Base-by-base conservation (phyloP, 2,888 invertebrate genomes). In the Mesoligia furuncula region DNA sequence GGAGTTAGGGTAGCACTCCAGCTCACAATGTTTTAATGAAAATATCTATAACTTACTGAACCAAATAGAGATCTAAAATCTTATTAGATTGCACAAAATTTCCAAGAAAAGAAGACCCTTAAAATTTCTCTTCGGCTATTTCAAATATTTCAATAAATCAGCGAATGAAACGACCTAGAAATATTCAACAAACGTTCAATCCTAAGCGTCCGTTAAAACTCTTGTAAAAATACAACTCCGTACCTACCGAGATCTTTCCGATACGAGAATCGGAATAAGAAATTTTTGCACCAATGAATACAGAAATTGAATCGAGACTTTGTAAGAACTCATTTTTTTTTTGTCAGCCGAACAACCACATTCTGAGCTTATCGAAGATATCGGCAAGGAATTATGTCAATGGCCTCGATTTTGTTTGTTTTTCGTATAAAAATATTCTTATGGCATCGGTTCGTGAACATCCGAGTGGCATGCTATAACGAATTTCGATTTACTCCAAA, bases 281-380 rank as follows among this genome's bases (percentile, higher is more conserved):
- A 86, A 88, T 90, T 91, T 90, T 91, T 92, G 93, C 93, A 90
- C 90, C 92, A 86, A 83, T 90, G 93, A 89, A 89, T 91, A 90
- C 81, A 89, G 80, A 92, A 92, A 93, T 93, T 88, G 91, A 91
- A 91, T 91, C 88, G 87, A 80, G 80, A 83, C 83, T 84, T 84
- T 69, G 73, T 75, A 71, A 67, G 77, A 83, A 73, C 77, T 87
- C 65, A 75, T 81, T 88, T 88, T 81, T 88, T 88, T 83, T 80
- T 85, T 82, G 80, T 84, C 73, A 81, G 87, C 75, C 20, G 48
- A 24, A 76, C 61, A 73, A 79, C 77, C 77, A 72, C 79, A 81
- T 88, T 85, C 79, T 74, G 71, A 62, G 69, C 75, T 83, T 85
- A 85, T 79, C 77, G 65, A 31, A 77, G 76, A 80, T 85, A 80